Conservation (phyloP, 2,797 vertebrate species). For the Lateolabrax maculatus region DNA sequence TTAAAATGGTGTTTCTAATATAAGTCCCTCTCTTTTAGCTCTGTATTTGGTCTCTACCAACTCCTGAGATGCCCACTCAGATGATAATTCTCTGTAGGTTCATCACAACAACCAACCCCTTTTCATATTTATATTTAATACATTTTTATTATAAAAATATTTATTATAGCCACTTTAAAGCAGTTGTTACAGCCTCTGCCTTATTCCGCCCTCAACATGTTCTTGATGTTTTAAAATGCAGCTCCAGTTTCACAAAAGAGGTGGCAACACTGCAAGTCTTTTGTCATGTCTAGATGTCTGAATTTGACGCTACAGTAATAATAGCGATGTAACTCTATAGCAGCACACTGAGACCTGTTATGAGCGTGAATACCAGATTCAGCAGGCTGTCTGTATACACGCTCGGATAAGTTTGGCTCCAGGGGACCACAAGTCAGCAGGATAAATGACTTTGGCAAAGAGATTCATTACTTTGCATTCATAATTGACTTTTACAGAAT, state of each 20-base stretch:
- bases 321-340: constrained; percentile 69
- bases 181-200: constrained; percentile 20
- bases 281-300: constrained; percentile 66
- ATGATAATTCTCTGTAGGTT: neutral
- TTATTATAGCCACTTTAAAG: constrained; percentile 18
- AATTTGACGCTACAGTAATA: constrained; percentile 70
- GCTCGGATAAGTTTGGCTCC: constrained; percentile 71
- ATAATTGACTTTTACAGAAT: constrained; percentile 74
- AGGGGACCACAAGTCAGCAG: constrained; percentile 74
- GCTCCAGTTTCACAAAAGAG: constrained; percentile 55
- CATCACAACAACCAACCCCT: neutral
- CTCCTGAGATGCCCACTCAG: too few relatives aligned
- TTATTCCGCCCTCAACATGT: constrained; percentile 17
- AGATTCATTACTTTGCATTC: constrained; percentile 72
- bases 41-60: neutral
- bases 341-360: constrained; percentile 63
- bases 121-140: neutral
- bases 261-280: constrained; percentile 53
- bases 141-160: constrained; percentile 2
- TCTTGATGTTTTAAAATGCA: constrained; percentile 44
- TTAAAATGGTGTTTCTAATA: neutral
- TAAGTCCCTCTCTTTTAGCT: neutral
- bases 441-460: constrained; percentile 77
- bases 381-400: constrained; percentile 63
- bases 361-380: constrained; percentile 55